Conservation (phyloP, 1,140 invertebrate genomes). For the Papilio polyxenes region DNA sequence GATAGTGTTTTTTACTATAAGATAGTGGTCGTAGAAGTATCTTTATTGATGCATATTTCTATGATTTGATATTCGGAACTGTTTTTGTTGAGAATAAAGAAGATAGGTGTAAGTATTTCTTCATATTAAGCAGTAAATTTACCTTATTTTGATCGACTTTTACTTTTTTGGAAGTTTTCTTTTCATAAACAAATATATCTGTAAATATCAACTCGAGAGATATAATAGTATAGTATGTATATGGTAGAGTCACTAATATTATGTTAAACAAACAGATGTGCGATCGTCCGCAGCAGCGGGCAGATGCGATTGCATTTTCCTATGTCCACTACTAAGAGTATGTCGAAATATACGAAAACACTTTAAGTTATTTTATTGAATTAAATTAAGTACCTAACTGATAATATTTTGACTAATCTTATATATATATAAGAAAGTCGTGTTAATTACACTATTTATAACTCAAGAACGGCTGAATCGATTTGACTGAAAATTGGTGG, state of each 20-base stretch:
- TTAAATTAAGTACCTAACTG: neutral
- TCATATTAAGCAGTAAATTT: too few species aligned
- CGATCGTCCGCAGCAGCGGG: constrained; percentile 40
- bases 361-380: neutral
- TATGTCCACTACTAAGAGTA: constrained; percentile 38
- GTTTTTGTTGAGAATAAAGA: too few species aligned
- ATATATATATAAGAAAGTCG: too few species aligned
- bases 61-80: neutral
- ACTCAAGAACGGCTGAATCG: too few species aligned
- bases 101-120: too few species aligned
- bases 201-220: too few species aligned
- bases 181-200: too few species aligned
- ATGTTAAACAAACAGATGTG: constrained; percentile 52
- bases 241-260: constrained; percentile 10
- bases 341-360: neutral
- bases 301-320: constrained; percentile 53
- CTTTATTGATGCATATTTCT: neutral
- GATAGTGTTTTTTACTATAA: neutral
- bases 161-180: too few species aligned
- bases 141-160: too few species aligned
- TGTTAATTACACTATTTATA: too few species aligned
- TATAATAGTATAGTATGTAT: neutral
- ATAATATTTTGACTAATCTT: too few species aligned
- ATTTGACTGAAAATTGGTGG: too few species aligned
- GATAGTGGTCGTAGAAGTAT: neutral